Evolutionary conservation across 2,888 invertebrate species (phyloP).

Genomic region (Scotopteryx bipunctaria): DNA sequence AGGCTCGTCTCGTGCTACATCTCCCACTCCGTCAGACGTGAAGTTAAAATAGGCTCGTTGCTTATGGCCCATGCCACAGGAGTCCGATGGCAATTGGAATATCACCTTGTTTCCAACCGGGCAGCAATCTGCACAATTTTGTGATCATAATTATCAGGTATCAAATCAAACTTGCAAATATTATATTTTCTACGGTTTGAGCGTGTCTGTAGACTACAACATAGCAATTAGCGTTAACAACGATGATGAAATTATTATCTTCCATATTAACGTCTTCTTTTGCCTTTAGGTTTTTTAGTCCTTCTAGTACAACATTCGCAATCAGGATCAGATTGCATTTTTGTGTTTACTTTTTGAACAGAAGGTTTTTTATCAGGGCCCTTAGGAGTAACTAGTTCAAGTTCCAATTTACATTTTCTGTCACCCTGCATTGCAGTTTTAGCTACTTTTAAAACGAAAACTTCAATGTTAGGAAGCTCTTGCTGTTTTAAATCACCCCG

Average conservation of each 20-base stretch:
- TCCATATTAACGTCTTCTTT: slow-evolving; percentile 41
- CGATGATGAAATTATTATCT: slow-evolving; percentile 3
- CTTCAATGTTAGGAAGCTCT: slow-evolving; percentile 79
- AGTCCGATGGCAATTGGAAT: slow-evolving; percentile 73
- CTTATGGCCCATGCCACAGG: slow-evolving; percentile 67
- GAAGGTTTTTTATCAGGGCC: slow-evolving; percentile 82
- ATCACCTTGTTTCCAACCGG: slow-evolving; percentile 76
- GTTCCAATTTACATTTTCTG: slow-evolving; percentile 85
- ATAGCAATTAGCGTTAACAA: slow-evolving; percentile 3
- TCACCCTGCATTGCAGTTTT: slow-evolving; percentile 86
- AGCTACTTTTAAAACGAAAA: slow-evolving; percentile 86
- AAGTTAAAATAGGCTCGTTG: slow-evolving; percentile 72
- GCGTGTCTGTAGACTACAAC: slow-evolving; percentile 9
- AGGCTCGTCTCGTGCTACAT: slow-evolving; percentile 69
- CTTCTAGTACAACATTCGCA: slow-evolving; percentile 62
- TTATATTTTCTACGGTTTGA: slow-evolving; percentile 8
- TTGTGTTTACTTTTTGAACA: slow-evolving; percentile 60
- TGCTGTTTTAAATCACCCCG: slow-evolving; percentile 62
- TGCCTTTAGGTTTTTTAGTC: slow-evolving; percentile 50
- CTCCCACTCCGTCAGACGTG: slow-evolving; percentile 70
- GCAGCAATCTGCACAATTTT: slow-evolving; percentile 78
- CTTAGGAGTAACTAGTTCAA: slow-evolving; percentile 87
- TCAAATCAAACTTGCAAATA: slow-evolving; percentile 15
- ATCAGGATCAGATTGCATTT: slow-evolving; percentile 66
- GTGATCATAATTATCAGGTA: slow-evolving; percentile 46